These are phyloP conservation scores for Oscheius sp. DNA, from an alignment of 1,140 invertebrate genomes.

Conservation along the genomic window DNA sequence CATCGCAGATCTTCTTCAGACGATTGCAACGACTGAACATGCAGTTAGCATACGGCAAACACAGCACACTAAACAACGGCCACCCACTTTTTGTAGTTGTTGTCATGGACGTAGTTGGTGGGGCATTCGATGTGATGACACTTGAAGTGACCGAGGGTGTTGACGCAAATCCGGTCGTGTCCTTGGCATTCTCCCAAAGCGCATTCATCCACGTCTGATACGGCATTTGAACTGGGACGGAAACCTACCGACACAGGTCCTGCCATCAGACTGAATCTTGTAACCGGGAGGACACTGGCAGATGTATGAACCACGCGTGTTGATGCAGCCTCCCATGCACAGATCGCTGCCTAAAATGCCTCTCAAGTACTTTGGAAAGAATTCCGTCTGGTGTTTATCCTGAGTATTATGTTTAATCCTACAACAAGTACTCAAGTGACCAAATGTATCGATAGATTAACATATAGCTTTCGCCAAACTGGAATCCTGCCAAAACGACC, in stretches of 20 bases:
- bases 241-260: slow-evolving; percentile 58
- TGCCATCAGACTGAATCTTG: slow-evolving; percentile 62
- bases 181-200: slow-evolving; percentile 67
- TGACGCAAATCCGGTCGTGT: slow-evolving; percentile 77
- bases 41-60: background rate
- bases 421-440: no score
- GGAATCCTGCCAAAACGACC: no score
- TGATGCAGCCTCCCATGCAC: slow-evolving; percentile 65
- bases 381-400: no score
- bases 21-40: slow-evolving; percentile 56
- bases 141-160: slow-evolving; percentile 79
- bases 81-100: slow-evolving; percentile 73
- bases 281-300: slow-evolving; percentile 65
- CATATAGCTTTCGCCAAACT: no score
- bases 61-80: background rate
- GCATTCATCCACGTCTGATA: slow-evolving; percentile 81
- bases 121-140: slow-evolving; percentile 84
- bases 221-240: background rate
- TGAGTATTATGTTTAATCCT: no score
- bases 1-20: slow-evolving; percentile 41
- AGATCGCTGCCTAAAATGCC: slow-evolving; percentile 59
- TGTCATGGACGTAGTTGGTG: slow-evolving; percentile 73
- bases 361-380: background rate
- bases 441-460: no score
- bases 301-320: slow-evolving; percentile 59